These are phyloP conservation scores for Acanthococcus lagerstroemiae DNA, from an alignment of 2,888 invertebrate genomes.

Conservation along the genomic window DNA sequence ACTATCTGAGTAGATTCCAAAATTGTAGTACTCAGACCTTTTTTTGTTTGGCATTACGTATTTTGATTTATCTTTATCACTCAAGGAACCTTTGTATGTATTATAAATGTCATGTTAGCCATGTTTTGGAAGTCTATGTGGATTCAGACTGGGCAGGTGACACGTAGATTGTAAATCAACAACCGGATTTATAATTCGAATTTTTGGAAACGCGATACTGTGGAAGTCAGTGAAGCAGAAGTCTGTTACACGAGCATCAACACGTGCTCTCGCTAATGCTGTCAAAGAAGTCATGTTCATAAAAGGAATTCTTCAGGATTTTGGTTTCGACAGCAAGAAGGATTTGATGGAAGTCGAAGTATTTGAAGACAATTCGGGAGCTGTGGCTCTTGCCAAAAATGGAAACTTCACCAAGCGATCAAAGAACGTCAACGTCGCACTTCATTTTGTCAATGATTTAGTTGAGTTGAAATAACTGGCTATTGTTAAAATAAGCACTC, in stretches of 20 bases:
- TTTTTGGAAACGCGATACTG: neutral
- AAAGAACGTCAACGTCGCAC: neutral
- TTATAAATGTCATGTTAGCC: neutral
- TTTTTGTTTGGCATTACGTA: neutral
- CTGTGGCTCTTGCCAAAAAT: neutral
- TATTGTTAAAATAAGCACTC: neutral
- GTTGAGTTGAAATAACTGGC: neutral
- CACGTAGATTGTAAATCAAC: neutral
- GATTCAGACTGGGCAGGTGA: conserved; percentile 5
- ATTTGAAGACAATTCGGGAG: conserved; percentile 2
- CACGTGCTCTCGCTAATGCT: neutral
- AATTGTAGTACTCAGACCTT: neutral
- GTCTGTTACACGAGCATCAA: neutral
- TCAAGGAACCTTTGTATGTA: neutral
- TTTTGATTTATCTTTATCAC: conserved; percentile 2
- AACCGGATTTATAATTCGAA: neutral
- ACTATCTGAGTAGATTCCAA: conserved; percentile 8
- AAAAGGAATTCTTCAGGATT: neutral
- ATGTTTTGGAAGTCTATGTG: neutral
- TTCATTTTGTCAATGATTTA: conserved; percentile 3
- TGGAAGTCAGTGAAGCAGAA: neutral
- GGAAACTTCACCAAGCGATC: conserved; percentile 5
- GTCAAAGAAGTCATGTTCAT: neutral
- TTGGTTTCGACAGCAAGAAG: neutral
- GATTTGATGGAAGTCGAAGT: neutral